A percentile compares a stretch with the other conserved stretches of the same genome.
Evolutionary conservation across 2,888 invertebrate species (phyloP).

Genomic region (Seira ritae): DNA sequence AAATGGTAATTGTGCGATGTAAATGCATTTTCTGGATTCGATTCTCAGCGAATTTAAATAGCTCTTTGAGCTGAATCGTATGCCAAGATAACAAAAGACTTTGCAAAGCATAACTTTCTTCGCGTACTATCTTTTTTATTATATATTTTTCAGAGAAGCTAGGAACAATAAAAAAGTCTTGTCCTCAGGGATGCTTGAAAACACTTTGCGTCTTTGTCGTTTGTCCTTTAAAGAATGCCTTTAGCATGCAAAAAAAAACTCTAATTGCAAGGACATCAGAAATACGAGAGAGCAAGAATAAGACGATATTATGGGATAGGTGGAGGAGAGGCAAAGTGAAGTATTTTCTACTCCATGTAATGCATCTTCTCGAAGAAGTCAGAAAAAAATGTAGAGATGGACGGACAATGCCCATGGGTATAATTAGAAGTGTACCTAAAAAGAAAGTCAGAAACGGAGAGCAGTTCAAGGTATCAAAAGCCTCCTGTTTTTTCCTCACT

Average conservation of each 20-base stretch:
- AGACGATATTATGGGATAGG: no score
- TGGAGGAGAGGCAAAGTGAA: no score
- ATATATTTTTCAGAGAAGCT: no score
- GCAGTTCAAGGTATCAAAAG: background rate
- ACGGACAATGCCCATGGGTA: conserved; percentile 56
- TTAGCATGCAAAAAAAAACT: conserved; percentile 9
- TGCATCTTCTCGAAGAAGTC: background rate
- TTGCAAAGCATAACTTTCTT: no score
- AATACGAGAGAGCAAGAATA: background rate
- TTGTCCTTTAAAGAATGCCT: background rate
- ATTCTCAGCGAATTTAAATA: no score
- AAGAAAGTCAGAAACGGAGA: background rate
- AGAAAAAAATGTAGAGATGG: conserved; percentile 18
- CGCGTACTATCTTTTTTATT: no score
- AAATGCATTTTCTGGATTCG: no score
- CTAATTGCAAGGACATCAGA: conserved; percentile 7
- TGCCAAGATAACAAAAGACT: no score
- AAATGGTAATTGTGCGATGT: no score
- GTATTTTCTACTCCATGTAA: background rate
- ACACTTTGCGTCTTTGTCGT: background rate
- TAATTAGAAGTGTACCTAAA: conserved; percentile 54
- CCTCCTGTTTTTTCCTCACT: background rate
- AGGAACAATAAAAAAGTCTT: background rate
- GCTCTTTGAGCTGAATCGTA: no score
- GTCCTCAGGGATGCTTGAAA: background rate